These are phyloP conservation scores for Pogonognathellus flavescens DNA, from an alignment of 1,140 invertebrate species.

Conservation along the genomic window DNA sequence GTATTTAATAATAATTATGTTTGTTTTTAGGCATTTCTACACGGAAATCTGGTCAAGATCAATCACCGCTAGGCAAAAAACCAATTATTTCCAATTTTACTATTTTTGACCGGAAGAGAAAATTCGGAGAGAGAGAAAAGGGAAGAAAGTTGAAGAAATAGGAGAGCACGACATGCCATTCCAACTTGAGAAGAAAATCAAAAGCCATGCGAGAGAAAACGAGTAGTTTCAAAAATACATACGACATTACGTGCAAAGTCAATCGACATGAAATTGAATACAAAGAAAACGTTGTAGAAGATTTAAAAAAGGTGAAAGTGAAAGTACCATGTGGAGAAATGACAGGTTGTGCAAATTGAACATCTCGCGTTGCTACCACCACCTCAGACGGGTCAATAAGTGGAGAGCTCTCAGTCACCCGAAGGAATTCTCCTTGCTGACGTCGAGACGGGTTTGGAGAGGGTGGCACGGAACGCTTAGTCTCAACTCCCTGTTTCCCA, in stretches of 20 bases:
- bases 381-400: constrained; percentile 86
- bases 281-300: not conserved
- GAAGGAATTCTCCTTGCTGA: constrained; percentile 71
- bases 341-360: constrained; percentile 83
- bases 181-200: not conserved
- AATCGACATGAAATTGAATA: not conserved
- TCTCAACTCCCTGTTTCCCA: constrained; percentile 46
- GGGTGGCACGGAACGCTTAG: constrained; percentile 30
- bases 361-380: constrained; percentile 79
- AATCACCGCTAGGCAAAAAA: not conserved
- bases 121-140: too few relatives aligned
- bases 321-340: constrained; percentile 82
- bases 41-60: not conserved
- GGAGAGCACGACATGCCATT: not conserved
- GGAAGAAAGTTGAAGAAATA: too few relatives aligned
- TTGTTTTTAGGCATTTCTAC: not conserved
- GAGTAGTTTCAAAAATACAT: not conserved
- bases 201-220: not conserved
- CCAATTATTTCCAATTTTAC: too few relatives aligned
- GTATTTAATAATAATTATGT: not conserved
- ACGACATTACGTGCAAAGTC: not conserved
- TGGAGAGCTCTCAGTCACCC: constrained; percentile 74
- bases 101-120: too few relatives aligned
- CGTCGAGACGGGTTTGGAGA: constrained; percentile 64
- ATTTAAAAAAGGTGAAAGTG: constrained; percentile 25